Base-by-base conservation (phyloP, 2,797 vertebrate genomes). In the Gymnodraco acuticeps region DNA sequence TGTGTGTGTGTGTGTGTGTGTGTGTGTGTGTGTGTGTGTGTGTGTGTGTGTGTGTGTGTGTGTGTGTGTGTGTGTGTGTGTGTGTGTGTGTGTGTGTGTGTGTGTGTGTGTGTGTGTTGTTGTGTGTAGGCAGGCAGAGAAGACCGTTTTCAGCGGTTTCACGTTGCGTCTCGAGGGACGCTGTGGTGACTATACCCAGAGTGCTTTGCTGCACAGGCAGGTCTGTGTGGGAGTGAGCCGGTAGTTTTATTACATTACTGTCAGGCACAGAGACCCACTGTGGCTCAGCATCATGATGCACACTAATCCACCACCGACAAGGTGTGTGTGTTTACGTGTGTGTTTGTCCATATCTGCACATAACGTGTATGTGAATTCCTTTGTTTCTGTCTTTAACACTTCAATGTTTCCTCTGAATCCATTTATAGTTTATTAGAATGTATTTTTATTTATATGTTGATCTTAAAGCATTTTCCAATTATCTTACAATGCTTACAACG, bases 171-270 rank as follows among this genome's bases (percentile, higher is more conserved):
- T 87, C 90, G 0, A 14, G 91, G 90, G 92, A 91, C 59, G n/a
- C 81, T 87, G 90, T 75, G 89, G 87, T 89, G 85, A 90, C 88
- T 84, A 2, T 87, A 89, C 88, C 89, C 89, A 89, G 83, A 92
- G 86, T 89, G 82, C 91, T 88, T 90, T 90, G 87, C 88, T 87
- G 89, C 86, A 90, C 90, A 90, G 91, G 77, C 85, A 77, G 80
- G 81, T 89, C 89, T 87, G 87, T 92, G 88, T 90, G 76, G 77
- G 83, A 84, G 79, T 72, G 80, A 87, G 88, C 84, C 31, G 85
- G 70, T 86, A 67, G 78, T 85, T 90, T 89, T 91, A 92, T 93
- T 92, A 84, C 86, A 92, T 93, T 91, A 91, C 77, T 88, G 73
- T 75, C 76, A 79, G 73, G 66, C 83, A 89, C 90, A 90, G 78